Conservation (phyloP, 2,797 vertebrate species). For the Gadopsis marmoratus region DNA sequence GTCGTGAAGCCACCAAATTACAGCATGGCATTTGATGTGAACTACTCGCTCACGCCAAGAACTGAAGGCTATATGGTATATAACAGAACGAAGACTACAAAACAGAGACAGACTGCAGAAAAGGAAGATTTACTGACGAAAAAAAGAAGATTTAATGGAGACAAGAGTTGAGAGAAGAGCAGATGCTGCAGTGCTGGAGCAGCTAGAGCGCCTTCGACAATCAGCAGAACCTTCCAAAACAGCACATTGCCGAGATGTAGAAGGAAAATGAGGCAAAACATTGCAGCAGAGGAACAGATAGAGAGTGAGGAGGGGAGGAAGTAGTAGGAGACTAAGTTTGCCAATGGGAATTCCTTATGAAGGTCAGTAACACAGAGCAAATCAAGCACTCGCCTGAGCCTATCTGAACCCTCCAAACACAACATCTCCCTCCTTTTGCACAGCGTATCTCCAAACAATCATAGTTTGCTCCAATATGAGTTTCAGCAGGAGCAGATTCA, state of each 20-base stretch:
- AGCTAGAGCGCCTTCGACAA: slow-evolving; percentile 27
- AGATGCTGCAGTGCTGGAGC: slow-evolving; percentile 46
- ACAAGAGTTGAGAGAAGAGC: slow-evolving; percentile 25
- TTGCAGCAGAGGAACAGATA: slow-evolving; percentile 40
- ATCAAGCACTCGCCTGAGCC: slow-evolving; percentile 39
- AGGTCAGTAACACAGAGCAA: slow-evolving; percentile 57
- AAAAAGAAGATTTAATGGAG: slow-evolving; percentile 2
- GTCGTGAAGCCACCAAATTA: slow-evolving; percentile 27
- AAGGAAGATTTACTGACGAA: slow-evolving; percentile 23
- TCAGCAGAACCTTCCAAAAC: slow-evolving; percentile 46
- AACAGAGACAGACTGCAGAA: slow-evolving; percentile 13
- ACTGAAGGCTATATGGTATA: slow-evolving; percentile 8
- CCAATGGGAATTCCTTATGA: slow-evolving; percentile 40
- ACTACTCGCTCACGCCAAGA: slow-evolving; percentile 10
- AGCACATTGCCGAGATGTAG: slow-evolving; percentile 43
- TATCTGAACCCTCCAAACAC: slow-evolving; percentile 39
- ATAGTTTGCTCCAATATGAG: slow-evolving; percentile 40
- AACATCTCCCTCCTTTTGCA: slow-evolving; percentile 43
- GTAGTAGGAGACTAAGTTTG: slow-evolving; percentile 37
- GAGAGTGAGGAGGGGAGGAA: slow-evolving; percentile 27
- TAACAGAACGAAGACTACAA: slow-evolving; percentile 21
- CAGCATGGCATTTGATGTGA: slow-evolving; percentile 20
- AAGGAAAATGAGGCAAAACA: slow-evolving; percentile 52
- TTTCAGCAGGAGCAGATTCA: slow-evolving; percentile 45
- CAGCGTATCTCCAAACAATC: slow-evolving; percentile 50